These are phyloP conservation scores for Apis cerana DNA, from an alignment of 1,140 invertebrate species.

Conservation along the genomic window DNA sequence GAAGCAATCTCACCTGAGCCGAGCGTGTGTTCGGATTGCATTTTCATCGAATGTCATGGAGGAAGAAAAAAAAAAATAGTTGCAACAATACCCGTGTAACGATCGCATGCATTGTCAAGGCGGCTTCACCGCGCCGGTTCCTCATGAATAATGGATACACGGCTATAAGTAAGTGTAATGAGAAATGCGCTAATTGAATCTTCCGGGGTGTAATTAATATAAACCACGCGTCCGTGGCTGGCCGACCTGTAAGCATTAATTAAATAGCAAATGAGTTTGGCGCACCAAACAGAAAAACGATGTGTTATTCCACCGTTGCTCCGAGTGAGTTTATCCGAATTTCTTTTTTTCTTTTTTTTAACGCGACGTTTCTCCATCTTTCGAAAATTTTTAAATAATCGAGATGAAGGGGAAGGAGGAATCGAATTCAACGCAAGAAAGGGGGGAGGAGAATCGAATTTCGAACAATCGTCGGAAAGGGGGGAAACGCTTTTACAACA, in stretches of 20 bases:
- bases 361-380: no score
- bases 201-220: slow-evolving; percentile 80
- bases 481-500: slow-evolving; percentile 17
- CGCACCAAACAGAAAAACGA: slow-evolving; percentile 42
- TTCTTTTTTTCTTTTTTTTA: not conserved
- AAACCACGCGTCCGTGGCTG: slow-evolving; percentile 71
- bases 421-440: no score
- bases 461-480: slow-evolving; percentile 35
- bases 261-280: slow-evolving; percentile 67
- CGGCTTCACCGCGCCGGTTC: slow-evolving; percentile 57
- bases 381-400: no score
- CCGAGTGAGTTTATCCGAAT: no score
- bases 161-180: slow-evolving; percentile 78
- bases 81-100: slow-evolving; percentile 37
- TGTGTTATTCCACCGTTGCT: slow-evolving; percentile 22
- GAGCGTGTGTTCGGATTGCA: slow-evolving; percentile 10
- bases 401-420: no score
- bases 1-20: not conserved
- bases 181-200: slow-evolving; percentile 80
- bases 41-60: slow-evolving; percentile 35
- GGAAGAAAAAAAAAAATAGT: not conserved
- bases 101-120: slow-evolving; percentile 71
- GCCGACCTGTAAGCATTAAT: slow-evolving; percentile 72
- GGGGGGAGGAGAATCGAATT: slow-evolving; percentile 19
- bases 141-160: slow-evolving; percentile 79